A percentile compares a stretch with the other conserved stretches of the same genome.
Evolutionary conservation across 2,113 vertebrate genomes (phyloP).

Genomic region (Brachyhypopomus occidentalis): DNA sequence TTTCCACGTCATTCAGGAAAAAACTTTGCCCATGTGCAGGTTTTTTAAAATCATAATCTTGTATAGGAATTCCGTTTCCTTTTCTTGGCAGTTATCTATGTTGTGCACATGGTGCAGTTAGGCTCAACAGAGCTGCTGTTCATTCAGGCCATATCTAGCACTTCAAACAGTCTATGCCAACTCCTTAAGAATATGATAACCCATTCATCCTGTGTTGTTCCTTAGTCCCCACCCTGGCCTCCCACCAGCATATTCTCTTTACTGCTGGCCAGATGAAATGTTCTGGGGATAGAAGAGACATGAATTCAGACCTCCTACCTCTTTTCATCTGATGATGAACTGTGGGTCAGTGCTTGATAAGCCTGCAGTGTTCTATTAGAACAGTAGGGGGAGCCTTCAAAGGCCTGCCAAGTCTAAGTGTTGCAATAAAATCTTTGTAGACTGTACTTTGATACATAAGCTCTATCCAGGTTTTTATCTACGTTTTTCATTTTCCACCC

Average conservation of each 20-base stretch:
- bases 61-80: constrained; percentile 15
- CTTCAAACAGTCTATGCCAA: not conserved
- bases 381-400: constrained; percentile 70
- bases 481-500: not conserved
- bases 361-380: constrained; percentile 27
- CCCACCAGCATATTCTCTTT: constrained; percentile 15
- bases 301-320: constrained; percentile 24
- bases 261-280: not conserved
- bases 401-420: constrained; percentile 41
- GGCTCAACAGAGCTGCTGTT: constrained; percentile 4
- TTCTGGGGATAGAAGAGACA: not conserved
- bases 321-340: constrained; percentile 1
- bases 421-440: constrained; percentile 1
- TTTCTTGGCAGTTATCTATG: constrained; percentile 8
- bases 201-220: constrained; percentile 6
- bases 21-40: not conserved
- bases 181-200: constrained; percentile 15
- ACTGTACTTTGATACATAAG: constrained; percentile 6
- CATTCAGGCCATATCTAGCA: constrained; percentile 21
- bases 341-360: constrained; percentile 2
- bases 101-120: constrained; percentile 14
- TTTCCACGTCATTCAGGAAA: not conserved
- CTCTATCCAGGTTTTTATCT: not conserved
- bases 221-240: not conserved
- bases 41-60: not conserved